A percentile compares a stretch with the other conserved stretches of the same genome.
phyloP scores from a whole-genome alignment of 2,797 vertebrate genomes.

The Hozukius guyotensis region DNA sequence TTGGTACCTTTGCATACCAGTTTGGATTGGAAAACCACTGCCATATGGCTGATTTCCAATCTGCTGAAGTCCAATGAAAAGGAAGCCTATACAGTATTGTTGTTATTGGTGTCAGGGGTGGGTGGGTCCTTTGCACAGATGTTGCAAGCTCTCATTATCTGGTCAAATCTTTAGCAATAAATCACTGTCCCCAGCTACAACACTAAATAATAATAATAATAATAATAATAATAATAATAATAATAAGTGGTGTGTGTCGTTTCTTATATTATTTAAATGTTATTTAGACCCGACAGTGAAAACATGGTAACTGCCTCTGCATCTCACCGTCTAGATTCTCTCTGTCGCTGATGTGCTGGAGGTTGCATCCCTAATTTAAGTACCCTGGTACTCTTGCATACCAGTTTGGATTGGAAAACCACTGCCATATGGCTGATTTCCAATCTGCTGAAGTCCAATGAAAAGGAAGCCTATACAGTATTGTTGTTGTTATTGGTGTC shows the following conservation, averaged over 20 bases:
- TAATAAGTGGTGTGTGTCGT: too few species aligned
- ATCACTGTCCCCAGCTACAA: not conserved
- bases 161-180: not conserved
- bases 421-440: not conserved
- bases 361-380: constrained; percentile 64
- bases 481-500: not conserved
- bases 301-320: not conserved
- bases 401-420: not conserved
- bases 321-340: constrained; percentile 94
- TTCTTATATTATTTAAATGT: not conserved
- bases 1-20: not conserved
- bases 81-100: not conserved
- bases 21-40: not conserved
- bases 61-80: not conserved
- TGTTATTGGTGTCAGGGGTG: constrained; percentile 26
- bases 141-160: constrained; percentile 21
- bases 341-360: constrained; percentile 98
- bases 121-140: constrained; percentile 49
- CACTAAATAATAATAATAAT: not conserved
- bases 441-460: not conserved
- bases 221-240: too few species aligned
- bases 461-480: not conserved
- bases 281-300: not conserved
- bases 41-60: not conserved
- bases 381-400: not conserved